Conservation (phyloP, 1,140 invertebrate genomes). For the Sminthurides bifidus region DNA sequence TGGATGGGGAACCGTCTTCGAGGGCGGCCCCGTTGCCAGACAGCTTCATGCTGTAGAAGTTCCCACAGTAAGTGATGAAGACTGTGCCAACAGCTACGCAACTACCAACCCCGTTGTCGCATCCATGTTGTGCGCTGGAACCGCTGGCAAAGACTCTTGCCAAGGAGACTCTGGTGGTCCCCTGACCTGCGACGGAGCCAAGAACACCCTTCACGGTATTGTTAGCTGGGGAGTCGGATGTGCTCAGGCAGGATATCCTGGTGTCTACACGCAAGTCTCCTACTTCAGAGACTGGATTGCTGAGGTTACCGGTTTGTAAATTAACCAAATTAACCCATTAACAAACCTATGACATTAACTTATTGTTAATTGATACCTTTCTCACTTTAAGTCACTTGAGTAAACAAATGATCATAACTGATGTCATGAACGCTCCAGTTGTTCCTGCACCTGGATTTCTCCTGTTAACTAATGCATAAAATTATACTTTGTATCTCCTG, state of each 20-base stretch:
- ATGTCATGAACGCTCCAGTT: too few species aligned
- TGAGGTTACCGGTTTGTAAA: too few species aligned
- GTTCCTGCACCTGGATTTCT: too few species aligned
- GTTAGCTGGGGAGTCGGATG: slow-evolving; percentile 40
- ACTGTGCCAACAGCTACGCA: neutral
- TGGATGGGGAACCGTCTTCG: slow-evolving; percentile 11
- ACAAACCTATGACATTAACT: too few species aligned
- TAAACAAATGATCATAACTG: too few species aligned
- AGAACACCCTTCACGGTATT: slow-evolving; percentile 31
- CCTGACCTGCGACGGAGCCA: slow-evolving; percentile 29
- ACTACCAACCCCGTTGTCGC: neutral
- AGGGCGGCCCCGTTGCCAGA: neutral
- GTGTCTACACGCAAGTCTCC: slow-evolving; percentile 38
- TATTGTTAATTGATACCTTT: too few species aligned
- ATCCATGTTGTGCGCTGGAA: slow-evolving; percentile 17
- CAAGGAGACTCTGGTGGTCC: slow-evolving; percentile 44
- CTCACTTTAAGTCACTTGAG: too few species aligned
- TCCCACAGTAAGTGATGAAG: slow-evolving; percentile 9
- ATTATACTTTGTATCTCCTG: too few species aligned
- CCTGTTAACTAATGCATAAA: too few species aligned
- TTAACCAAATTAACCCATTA: too few species aligned
- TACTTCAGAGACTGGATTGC: slow-evolving; percentile 36
- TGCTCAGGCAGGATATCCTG: slow-evolving; percentile 36
- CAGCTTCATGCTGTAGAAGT: slow-evolving; percentile 5
- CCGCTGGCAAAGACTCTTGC: slow-evolving; percentile 35